Conservation (phyloP, 2,797 vertebrate genomes). For the Clamator glandarius region DNA sequence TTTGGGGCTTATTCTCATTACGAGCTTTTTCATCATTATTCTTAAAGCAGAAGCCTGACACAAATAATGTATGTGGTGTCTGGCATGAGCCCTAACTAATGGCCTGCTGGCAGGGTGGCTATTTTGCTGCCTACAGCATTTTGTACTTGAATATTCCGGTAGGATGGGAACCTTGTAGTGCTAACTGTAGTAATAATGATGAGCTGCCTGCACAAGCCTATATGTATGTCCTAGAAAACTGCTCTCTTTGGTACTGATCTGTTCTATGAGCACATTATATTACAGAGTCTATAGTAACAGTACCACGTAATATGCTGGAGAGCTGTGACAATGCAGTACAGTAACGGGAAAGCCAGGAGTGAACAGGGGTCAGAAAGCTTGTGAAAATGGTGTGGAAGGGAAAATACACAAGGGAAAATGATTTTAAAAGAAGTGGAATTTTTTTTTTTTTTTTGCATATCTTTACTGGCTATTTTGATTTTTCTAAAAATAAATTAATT, state of each 20-base stretch:
- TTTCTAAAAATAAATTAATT: background rate
- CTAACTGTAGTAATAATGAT: conserved; percentile 23
- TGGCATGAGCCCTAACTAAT: conserved; percentile 59
- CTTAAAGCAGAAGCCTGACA: conserved; percentile 73
- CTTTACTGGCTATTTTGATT: background rate
- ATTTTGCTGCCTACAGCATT: conserved; percentile 12
- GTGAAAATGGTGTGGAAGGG: background rate
- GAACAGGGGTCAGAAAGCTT: background rate
- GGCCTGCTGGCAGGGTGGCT: conserved; percentile 15
- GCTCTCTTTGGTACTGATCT: conserved; percentile 15
- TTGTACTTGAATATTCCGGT: conserved; percentile 37
- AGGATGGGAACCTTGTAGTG: background rate
- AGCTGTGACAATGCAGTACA: background rate
- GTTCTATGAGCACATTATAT: background rate
- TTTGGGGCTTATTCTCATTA: conserved; percentile 61
- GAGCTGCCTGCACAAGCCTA: background rate
- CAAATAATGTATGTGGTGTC: conserved; percentile 73
- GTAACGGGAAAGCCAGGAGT: background rate
- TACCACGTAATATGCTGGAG: background rate
- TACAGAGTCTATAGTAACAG: background rate
- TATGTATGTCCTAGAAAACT: background rate
- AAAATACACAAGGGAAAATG: background rate
- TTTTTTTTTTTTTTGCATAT: background rate
- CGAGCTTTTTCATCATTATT: conserved; percentile 73
- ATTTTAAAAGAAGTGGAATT: background rate